Percentiles rank a stretch among this genome's conserved stretches.
Evolutionary conservation across 1,140 invertebrate genomes (phyloP).

Genomic region (Lamellibrachia luymesi): DNA sequence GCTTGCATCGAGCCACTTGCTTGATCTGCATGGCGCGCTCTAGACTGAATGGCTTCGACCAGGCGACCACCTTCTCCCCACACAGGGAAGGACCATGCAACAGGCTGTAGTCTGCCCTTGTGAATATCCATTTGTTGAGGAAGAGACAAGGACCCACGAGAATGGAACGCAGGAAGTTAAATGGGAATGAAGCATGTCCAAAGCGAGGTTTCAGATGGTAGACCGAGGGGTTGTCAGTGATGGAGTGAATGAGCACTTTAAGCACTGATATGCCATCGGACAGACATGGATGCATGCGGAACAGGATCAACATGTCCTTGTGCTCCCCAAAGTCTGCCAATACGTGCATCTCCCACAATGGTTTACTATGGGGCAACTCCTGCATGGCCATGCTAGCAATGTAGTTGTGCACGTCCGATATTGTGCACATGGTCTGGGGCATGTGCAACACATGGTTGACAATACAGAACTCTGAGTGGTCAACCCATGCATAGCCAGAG

Average conservation of each 20-base stretch:
- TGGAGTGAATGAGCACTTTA: slow-evolving; percentile 58
- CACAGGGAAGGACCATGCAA: slow-evolving; percentile 36
- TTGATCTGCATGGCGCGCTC: slow-evolving; percentile 48
- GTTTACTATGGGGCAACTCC: slow-evolving; percentile 54
- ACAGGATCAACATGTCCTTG: slow-evolving; percentile 59
- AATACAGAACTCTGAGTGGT: slow-evolving; percentile 60
- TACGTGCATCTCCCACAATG: slow-evolving; percentile 64
- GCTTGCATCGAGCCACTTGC: slow-evolving; percentile 61
- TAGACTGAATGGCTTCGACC: slow-evolving; percentile 59
- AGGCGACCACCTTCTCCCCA: slow-evolving; percentile 53
- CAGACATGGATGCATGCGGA: slow-evolving; percentile 63
- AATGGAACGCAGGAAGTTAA: slow-evolving; percentile 21
- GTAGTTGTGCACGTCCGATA: slow-evolving; percentile 56
- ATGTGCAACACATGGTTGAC: slow-evolving; percentile 61
- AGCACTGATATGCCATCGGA: slow-evolving; percentile 63
- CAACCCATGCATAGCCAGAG: slow-evolving; percentile 60
- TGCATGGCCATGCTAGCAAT: slow-evolving; percentile 56
- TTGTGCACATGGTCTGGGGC: slow-evolving; percentile 43
- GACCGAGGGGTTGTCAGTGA: slow-evolving; percentile 55
- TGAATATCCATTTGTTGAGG: slow-evolving; percentile 57
- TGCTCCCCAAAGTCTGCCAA: slow-evolving; percentile 56
- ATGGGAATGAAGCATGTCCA: slow-evolving; percentile 1
- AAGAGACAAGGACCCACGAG: slow-evolving; percentile 50
- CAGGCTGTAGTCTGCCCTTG: slow-evolving; percentile 38
- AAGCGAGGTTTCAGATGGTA: slow-evolving; percentile 10